A percentile compares a stretch with the other conserved stretches of the same genome.
Conservation (phyloP, 2,113 vertebrate species). For the Megalops atlanticus region DNA sequence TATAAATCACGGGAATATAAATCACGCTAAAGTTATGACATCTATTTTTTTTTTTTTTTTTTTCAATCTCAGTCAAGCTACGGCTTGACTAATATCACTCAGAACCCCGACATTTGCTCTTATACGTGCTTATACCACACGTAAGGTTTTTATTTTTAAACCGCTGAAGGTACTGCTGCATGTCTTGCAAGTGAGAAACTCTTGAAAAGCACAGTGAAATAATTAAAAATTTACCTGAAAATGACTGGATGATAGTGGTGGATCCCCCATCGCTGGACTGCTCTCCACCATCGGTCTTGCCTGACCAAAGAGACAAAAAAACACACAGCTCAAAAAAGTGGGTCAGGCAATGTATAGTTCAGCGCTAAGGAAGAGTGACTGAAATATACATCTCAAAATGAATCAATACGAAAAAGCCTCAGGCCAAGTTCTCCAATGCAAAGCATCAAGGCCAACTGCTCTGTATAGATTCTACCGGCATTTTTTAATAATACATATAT, state of each 20-base stretch:
- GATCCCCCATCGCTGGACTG: constrained; percentile 1
- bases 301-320: constrained; percentile 2
- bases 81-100: background rate
- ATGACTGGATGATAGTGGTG: background rate
- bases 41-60: too few species aligned
- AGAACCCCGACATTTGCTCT: background rate
- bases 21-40: too few species aligned
- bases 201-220: background rate
- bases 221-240: constrained; percentile 21
- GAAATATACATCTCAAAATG: constrained; percentile 4
- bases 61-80: background rate
- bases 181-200: background rate
- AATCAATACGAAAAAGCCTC: constrained; percentile 14
- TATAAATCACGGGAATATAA: too few species aligned
- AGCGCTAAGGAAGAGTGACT: background rate
- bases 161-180: background rate
- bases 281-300: constrained; percentile 8
- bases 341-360: background rate
- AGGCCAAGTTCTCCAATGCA: background rate
- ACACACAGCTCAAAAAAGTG: constrained; percentile 2
- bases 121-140: background rate
- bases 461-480: background rate
- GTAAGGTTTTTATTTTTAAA: background rate
- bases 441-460: background rate
- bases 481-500: background rate